Percentiles rank a stretch among this genome's conserved stretches.
phyloP scores from a whole-genome alignment of 2,888 invertebrate genomes.

The Cataglyphis rosenhaueri region DNA sequence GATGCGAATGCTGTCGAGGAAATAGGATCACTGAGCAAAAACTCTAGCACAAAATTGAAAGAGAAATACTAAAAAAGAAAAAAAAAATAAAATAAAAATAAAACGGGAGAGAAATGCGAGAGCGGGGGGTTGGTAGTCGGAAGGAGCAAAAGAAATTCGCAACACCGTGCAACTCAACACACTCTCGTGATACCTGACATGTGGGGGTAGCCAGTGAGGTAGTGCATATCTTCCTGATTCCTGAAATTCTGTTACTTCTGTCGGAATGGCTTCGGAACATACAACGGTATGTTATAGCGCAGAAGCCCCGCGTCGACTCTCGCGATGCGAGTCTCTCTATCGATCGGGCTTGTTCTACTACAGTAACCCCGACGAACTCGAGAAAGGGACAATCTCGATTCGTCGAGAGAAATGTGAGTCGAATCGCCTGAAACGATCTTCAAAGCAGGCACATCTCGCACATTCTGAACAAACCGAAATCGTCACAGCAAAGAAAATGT shows the following conservation, averaged over 20 bases:
- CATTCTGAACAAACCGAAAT: slow-evolving; percentile 62
- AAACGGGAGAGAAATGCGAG: slow-evolving; percentile 54
- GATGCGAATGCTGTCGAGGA: slow-evolving; percentile 52
- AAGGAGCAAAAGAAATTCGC: slow-evolving; percentile 68
- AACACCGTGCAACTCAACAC: slow-evolving; percentile 83
- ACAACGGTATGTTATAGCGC: slow-evolving; percentile 18
- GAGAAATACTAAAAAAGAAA: slow-evolving; percentile 49
- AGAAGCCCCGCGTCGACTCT: slow-evolving; percentile 36
- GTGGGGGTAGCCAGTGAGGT: slow-evolving; percentile 79
- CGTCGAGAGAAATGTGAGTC: slow-evolving; percentile 39
- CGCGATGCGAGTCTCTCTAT: slow-evolving; percentile 45
- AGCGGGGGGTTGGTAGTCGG: slow-evolving; percentile 48
- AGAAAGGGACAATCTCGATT: slow-evolving; percentile 35
- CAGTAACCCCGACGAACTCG: slow-evolving; percentile 47
- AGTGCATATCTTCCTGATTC: slow-evolving; percentile 62
- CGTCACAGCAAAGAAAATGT: slow-evolving; percentile 61
- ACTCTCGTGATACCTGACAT: slow-evolving; percentile 74
- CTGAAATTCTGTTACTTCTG: slow-evolving; percentile 66
- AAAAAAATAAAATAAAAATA: slow-evolving; percentile 31
- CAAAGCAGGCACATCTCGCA: slow-evolving; percentile 70
- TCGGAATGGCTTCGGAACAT: slow-evolving; percentile 26
- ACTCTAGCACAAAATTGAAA: slow-evolving; percentile 61
- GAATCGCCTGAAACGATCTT: slow-evolving; percentile 44
- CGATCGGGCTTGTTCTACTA: slow-evolving; percentile 54
- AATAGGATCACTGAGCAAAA: slow-evolving; percentile 58